Evolutionary conservation across 2,888 invertebrate genomes (phyloP), one percentile per base, ranked within the genome.

Genomic region (Leptopterna dolabrata): DNA sequence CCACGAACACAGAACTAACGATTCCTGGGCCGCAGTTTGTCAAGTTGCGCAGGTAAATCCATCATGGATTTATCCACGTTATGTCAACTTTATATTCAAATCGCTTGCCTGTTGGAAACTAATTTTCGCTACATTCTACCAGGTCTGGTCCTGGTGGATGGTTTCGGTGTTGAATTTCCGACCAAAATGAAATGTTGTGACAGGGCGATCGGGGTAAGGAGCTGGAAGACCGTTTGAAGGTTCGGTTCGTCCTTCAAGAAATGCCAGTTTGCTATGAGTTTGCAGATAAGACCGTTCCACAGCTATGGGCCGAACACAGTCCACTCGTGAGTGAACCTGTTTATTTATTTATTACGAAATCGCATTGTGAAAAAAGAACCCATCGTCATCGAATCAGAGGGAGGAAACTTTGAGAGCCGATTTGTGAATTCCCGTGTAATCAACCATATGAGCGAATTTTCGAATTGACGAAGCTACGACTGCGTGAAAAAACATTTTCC

Each of bases 21-120:
- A 97, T 0, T 97, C 97, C 91, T 97, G 97, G 96, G 95, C 96
- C 91, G 95, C 95, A 4, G 97, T 96, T 0, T 45, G 73, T 47
- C 27, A 85, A 29, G 45, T 85, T n/a, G 73, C 73, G 2, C 73
- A 85, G 76, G 85, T 84, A 43, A n/a, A n/a, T n/a, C n/a, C n/a
- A n/a, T n/a, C n/a, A n/a, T n/a, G n/a, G n/a, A n/a, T n/a, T n/a
- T n/a, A n/a, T n/a, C n/a, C n/a, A n/a, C n/a, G n/a, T n/a, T n/a
- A n/a, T n/a, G n/a, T n/a, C n/a, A n/a, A n/a, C n/a, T n/a, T n/a
- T n/a, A n/a, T n/a, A n/a, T n/a, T n/a, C n/a, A n/a, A n/a, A n/a
- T n/a, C n/a, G n/a, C n/a, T n/a, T n/a, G n/a, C n/a, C n/a, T n/a
- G n/a, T n/a, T n/a, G n/a, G n/a, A n/a, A n/a, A n/a, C n/a, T n/a